Conservation (phyloP, 2,888 invertebrate species). For the Watsonalla cultraria region DNA sequence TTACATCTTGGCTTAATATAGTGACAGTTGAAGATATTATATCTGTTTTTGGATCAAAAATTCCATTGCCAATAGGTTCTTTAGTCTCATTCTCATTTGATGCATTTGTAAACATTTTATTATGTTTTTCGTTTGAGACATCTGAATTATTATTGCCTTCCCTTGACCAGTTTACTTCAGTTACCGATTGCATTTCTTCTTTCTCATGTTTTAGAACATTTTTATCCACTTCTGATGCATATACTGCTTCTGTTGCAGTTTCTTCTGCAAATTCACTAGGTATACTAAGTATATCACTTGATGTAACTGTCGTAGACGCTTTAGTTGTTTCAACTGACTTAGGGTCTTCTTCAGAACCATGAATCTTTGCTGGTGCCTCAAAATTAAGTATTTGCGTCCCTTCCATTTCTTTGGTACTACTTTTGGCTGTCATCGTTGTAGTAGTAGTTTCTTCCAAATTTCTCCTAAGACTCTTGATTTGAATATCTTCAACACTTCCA, state of each 20-base stretch:
- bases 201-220: neutral
- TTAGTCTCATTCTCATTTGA: no score
- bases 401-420: neutral
- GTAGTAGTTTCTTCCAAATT: neutral
- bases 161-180: neutral
- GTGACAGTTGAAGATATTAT: no score
- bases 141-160: neutral
- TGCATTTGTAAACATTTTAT: neutral
- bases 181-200: neutral
- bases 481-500: slow-evolving; percentile 12
- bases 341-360: neutral
- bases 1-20: no score
- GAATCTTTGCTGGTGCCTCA: neutral
- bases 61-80: no score
- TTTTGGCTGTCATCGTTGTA: neutral
- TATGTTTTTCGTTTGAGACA: neutral
- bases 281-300: neutral
- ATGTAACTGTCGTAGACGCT: neutral
- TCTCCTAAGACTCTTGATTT: slow-evolving; percentile 15
- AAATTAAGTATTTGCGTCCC: neutral
- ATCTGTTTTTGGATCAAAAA: no score
- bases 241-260: neutral
- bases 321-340: neutral
- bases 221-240: neutral
- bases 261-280: neutral